phyloP scores from a whole-genome alignment of 2,113 vertebrate species.

The Artemisiospiza belli region DNA sequence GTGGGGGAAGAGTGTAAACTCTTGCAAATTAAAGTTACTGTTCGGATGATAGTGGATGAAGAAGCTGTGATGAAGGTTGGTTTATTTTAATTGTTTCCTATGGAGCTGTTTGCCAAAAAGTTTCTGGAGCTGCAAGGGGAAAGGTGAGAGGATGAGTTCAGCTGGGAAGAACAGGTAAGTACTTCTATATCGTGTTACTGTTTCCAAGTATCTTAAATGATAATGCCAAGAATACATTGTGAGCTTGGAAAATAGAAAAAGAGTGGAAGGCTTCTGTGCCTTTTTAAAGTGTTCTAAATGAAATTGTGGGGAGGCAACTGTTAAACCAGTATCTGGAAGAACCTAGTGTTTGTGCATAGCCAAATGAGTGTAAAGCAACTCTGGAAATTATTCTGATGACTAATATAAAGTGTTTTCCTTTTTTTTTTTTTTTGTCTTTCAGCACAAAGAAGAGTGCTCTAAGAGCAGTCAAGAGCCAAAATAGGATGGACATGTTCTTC shows the following conservation, averaged over 20 bases:
- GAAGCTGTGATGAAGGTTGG: neutral
- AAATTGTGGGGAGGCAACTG: neutral
- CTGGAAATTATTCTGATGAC: neutral
- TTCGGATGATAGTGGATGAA: neutral
- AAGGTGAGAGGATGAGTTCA: neutral
- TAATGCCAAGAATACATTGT: neutral
- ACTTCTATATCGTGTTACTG: accelerated
- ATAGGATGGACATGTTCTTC: neutral
- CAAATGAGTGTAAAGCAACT: neutral
- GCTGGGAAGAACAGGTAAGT: neutral
- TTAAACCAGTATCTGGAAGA: neutral
- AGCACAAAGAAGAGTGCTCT: neutral
- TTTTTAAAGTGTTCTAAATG: neutral
- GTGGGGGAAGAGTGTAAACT: neutral
- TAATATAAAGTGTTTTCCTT: neutral
- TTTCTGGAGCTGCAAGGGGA: neutral
- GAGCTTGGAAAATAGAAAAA: neutral
- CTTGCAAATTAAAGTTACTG: neutral
- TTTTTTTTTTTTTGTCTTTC: neutral
- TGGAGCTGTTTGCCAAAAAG: neutral
- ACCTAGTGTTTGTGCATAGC: neutral
- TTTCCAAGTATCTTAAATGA: neutral
- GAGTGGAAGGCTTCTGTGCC: neutral
- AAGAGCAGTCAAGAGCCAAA: neutral
- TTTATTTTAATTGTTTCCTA: neutral